These are phyloP conservation scores for Rhinogobius similis DNA, from an alignment of 2,113 vertebrate species.

Conservation along the genomic window DNA sequence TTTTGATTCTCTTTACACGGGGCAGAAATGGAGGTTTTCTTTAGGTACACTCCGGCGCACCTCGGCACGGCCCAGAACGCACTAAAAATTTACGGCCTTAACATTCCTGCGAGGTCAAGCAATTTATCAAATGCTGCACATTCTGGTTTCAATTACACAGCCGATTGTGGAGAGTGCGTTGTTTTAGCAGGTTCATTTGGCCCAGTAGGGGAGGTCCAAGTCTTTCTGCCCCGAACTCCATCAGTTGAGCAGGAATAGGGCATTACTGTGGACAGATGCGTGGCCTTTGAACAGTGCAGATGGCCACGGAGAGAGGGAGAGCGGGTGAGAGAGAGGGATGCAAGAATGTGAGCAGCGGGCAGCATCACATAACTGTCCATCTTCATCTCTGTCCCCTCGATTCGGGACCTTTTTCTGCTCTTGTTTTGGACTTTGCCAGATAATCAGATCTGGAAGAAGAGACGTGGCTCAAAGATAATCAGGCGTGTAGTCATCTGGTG, in stretches of 20 bases:
- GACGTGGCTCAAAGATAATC: no score
- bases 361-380: constrained; percentile 57
- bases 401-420: not conserved
- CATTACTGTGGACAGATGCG: constrained; percentile 51
- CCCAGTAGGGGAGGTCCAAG: constrained; percentile 90
- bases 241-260: constrained; percentile 67
- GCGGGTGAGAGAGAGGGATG: constrained; percentile 28
- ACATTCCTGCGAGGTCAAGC: constrained; percentile 98
- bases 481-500: no score
- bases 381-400: constrained; percentile 35
- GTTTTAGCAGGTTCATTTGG: constrained; percentile 99
- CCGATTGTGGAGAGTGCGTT: constrained; percentile 92
- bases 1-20: constrained; percentile 38
- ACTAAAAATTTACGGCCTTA: constrained; percentile 96
- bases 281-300: constrained; percentile 62
- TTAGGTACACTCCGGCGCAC: constrained; percentile 66
- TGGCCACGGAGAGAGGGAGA: constrained; percentile 26
- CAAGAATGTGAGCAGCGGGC: constrained; percentile 52
- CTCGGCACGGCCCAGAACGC: constrained; percentile 75
- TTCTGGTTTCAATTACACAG: constrained; percentile 99
- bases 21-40: constrained; percentile 57
- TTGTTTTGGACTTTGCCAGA: constrained; percentile 17
- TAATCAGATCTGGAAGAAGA: not conserved
- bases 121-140: constrained; percentile 99
- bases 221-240: constrained; percentile 84